Base-by-base conservation (phyloP, 2,888 invertebrate genomes). In the Metopia argyrocephala region DNA sequence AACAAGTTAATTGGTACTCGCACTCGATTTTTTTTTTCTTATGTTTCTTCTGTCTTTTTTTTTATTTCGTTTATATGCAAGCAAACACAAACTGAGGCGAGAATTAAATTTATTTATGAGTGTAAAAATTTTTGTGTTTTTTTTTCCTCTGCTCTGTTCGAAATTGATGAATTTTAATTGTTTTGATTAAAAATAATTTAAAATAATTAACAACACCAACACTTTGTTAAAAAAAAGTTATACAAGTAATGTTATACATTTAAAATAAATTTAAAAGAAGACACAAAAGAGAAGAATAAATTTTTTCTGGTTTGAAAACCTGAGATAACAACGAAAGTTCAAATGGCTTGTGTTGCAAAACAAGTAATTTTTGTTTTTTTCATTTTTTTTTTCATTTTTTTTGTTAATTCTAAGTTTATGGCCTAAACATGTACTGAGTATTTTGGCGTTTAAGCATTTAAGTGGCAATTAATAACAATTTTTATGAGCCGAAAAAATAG, bases 391-490 rank as follows among this genome's bases (percentile, higher is more conserved):
- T n/a, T n/a, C n/a, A n/a, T n/a, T n/a, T n/a, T n/a, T n/a, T n/a
- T n/a, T n/a, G n/a, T n/a, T n/a, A n/a, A n/a, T n/a, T n/a, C n/a
- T 15, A 38, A 38, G 38, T 38, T 38, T 38, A 38, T 38, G 38
- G 38, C 38, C 38, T 38, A 38, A 12, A 38, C 38, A 38, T 2
- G 38, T 38, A 38, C 15, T 38, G 4, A 9, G 12, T 84, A 78
- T 85, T 87, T 89, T 87, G 86, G 88, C 88, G 88, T 87, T 88
- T 88, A 88, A 88, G 87, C 89, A 88, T 89, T 89, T 89, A 89
- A 89, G 88, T 89, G 89, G 89, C 89, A 89, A 89, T 89, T 89
- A 89, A 89, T 89, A 89, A 89, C 89, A 89, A 88, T 89, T 89
- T 89, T 89, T 89, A 89, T 89, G 89, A 89, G 89, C 89, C 89